Evolutionary conservation across 2,888 invertebrate species (phyloP), one percentile per base, ranked within the genome.

Genomic region (Ferrisia virgata): DNA sequence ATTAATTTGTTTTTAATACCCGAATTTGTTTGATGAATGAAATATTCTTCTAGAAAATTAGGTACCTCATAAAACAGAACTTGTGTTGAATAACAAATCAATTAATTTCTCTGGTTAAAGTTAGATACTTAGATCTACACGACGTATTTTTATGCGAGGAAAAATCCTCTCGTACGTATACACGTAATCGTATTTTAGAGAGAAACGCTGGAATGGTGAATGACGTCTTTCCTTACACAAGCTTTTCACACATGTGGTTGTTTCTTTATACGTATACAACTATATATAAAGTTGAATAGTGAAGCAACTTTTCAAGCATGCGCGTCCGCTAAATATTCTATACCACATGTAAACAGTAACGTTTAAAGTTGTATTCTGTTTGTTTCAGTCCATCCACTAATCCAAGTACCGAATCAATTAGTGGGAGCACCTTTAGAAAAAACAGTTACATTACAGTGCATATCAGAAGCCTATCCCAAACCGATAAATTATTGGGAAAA

Each of bases 401-500:
- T 96, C 87, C 95, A 96, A 92, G 96, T 96, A 87, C 96, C 96
- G 87, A 96, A 96, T 91, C 96, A 96, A 91, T 91, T 96, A 89
- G 95, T 96, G 86, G 96, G 96, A 43, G 95, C 96, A 85, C 95
- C 96, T 84, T 92, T 93, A 87, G 93, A 94, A 87, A 94, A 95
- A 86, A 94, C 96, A 89, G 95, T 96, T 88, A 94, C 94, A 85
- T 91, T 96, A 87, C 94, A 95, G 89, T 93, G 93, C 88, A 94
- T 94, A 89, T 96, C 96, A 85, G 96, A 96, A 89, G 96, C 96
- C 85, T 96, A 96, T 85, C 96, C 96, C 47, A 96, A 95, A 90
- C 95, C 96, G 88, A 96, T 96, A 91, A 96, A 96, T 92, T 96
- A 95, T 90, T 96, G 96, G 96, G 96, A 95, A 86, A 93, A 95